Percentiles rank a stretch among this genome's conserved stretches.
Evolutionary conservation across 2,113 vertebrate genomes (phyloP).

Genomic region (Gallinago undulata): DNA sequence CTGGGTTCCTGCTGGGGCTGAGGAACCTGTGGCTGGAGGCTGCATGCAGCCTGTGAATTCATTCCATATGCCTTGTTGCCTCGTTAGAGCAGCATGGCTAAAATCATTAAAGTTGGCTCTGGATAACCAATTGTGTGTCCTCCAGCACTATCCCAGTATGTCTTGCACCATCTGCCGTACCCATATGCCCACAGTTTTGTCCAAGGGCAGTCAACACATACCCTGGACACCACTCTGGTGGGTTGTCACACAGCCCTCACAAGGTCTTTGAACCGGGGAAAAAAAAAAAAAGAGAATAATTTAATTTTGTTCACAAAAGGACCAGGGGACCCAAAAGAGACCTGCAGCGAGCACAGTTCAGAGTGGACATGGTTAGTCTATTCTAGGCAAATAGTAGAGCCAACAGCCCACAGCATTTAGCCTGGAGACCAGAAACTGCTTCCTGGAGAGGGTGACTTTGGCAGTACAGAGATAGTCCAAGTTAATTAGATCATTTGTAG

Average conservation of each 20-base stretch:
- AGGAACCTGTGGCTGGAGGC: not conserved
- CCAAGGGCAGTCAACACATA: not conserved
- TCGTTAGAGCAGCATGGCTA: not conserved
- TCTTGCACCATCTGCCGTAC: not conserved
- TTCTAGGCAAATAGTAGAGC: not conserved
- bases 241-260: not conserved
- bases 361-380: not conserved
- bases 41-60: not conserved
- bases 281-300: not conserved
- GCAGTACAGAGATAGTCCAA: not conserved
- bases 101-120: not conserved
- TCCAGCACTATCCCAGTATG: not conserved
- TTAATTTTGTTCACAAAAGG: not conserved
- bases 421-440: not conserved
- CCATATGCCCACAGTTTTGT: not conserved
- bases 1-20: not conserved
- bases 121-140: not conserved
- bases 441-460: not conserved
- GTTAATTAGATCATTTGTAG: not conserved
- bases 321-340: not conserved
- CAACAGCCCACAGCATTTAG: not conserved
- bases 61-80: not conserved
- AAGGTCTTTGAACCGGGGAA: not conserved
- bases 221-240: not conserved
- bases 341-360: not conserved